phyloP scores from a whole-genome alignment of 2,113 vertebrate species.

The Phrynosoma platyrhinos region DNA sequence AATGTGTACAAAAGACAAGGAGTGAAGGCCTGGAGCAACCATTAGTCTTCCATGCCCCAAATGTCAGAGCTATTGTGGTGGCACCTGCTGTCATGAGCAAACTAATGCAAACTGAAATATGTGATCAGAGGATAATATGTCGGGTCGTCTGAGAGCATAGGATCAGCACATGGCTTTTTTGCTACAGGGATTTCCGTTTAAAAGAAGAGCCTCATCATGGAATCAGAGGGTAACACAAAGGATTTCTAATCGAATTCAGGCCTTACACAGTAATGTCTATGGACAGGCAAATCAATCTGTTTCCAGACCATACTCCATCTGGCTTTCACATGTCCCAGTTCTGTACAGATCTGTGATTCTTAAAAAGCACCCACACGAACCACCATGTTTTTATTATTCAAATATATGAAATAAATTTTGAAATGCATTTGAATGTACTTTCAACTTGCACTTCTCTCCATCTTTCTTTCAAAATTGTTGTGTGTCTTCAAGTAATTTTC shows the following conservation, averaged over 20 bases:
- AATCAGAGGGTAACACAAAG: neutral
- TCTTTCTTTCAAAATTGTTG: no score
- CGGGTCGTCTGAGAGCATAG: neutral
- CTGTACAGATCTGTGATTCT: neutral
- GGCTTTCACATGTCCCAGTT: neutral
- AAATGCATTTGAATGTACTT: neutral
- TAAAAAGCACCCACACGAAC: neutral
- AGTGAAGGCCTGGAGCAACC: neutral
- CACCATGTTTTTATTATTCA: neutral
- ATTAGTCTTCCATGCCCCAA: constrained; percentile 13
- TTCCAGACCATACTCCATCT: neutral
- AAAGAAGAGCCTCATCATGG: neutral
- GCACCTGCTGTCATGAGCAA: neutral
- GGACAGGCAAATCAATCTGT: neutral
- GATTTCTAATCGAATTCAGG: neutral
- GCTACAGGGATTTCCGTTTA: neutral
- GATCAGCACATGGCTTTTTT: neutral
- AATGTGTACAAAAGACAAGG: neutral
- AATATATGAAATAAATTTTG: neutral
- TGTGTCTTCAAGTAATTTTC: no score
- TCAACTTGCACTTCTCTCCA: no score
- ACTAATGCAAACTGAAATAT: neutral
- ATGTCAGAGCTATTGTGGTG: neutral
- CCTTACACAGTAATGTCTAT: no score
- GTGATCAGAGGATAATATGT: neutral